Evolutionary conservation across 30 jellyfish, hydroid and myxozoan genomes (phyloP), one percentile per base, ranked within the genome.

Genomic region (Pseudorhiza aurosa): DNA sequence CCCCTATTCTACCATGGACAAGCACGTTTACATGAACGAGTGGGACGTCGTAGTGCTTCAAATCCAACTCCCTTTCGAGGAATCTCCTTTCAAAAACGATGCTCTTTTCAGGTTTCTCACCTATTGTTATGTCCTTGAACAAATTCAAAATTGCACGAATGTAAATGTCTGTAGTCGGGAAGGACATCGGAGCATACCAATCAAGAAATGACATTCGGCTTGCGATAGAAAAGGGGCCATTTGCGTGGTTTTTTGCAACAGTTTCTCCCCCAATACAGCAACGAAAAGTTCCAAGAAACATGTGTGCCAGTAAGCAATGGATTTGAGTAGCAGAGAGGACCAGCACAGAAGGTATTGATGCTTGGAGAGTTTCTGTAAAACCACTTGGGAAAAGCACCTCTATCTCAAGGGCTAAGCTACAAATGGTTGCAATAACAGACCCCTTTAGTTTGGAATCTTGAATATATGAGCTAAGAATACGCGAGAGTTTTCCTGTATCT

Each of bases 241-340:
- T 17, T 2, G 58, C 53, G 35, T 64, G 77, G 19, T 22, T 32
- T 1, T 35, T 42, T 35, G 32, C 15, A 47, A 1, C 8, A n/a
- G 2, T 24, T 8, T n/a, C 47, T n/a, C 28, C 47, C 2, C 26
- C 27, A 44, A 42, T 8, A 49, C 83, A 69, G 22, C 69, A 50
- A 22, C 68, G 83, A 27, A 69, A 69, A 2, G 83, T 69, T 26
- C 83, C 68, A 50, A 69, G n/a, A 31, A 69, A 69, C 83, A 69
- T 69, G 7, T 69, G 83, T 15, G 83, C 68, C 1, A 69, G 69
- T 30, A 69, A 44, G 31, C 83, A 69, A 43, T 45, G 53, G 28
- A 69, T 24, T 22, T 69, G 28, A 4, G 45, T 44, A 40, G 63
- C 18, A 36, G 35, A 18, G 83, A 69, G 18, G 24, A 5, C 18